These are phyloP conservation scores for Hafferia zeledoni DNA, from an alignment of 2,797 vertebrate genomes.

Conservation along the genomic window DNA sequence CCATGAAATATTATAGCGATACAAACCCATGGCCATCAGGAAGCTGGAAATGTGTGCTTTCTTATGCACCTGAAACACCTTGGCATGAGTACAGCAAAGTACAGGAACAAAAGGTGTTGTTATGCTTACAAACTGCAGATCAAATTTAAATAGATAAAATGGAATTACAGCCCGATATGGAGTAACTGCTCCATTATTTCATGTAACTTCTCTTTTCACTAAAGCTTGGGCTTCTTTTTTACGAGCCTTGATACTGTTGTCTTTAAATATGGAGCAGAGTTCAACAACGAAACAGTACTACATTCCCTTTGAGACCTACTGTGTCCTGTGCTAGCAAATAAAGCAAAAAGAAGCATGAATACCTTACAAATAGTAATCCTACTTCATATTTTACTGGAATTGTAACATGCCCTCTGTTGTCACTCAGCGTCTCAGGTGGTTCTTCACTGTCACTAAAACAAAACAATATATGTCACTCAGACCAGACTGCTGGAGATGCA, in stretches of 20 bases:
- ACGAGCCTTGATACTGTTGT: not conserved
- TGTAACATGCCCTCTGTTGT: conserved; percentile 84
- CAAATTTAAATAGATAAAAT: not conserved
- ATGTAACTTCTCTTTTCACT: not conserved
- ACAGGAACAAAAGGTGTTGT: not conserved
- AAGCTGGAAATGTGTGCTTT: not conserved
- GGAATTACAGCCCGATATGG: not conserved
- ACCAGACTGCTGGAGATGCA: not conserved
- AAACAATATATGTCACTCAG: not conserved
- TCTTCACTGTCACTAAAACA: conserved; percentile 92
- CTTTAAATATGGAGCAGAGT: not conserved
- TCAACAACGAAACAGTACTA: not conserved
- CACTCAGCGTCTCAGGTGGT: conserved; percentile 73
- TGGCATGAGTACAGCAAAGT: not conserved
- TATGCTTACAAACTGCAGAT: not conserved
- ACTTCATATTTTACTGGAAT: conserved; percentile 90
- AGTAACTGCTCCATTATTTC: not conserved
- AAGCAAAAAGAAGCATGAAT: not conserved
- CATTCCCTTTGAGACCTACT: not conserved
- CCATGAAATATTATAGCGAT: not conserved
- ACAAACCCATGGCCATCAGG: not conserved
- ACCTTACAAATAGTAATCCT: conserved; percentile 88
- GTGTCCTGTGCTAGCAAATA: not conserved
- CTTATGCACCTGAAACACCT: not conserved
- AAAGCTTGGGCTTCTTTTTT: not conserved